Evolutionary conservation across 2,888 invertebrate genomes (phyloP).

Genomic region (Acleris emargana): DNA sequence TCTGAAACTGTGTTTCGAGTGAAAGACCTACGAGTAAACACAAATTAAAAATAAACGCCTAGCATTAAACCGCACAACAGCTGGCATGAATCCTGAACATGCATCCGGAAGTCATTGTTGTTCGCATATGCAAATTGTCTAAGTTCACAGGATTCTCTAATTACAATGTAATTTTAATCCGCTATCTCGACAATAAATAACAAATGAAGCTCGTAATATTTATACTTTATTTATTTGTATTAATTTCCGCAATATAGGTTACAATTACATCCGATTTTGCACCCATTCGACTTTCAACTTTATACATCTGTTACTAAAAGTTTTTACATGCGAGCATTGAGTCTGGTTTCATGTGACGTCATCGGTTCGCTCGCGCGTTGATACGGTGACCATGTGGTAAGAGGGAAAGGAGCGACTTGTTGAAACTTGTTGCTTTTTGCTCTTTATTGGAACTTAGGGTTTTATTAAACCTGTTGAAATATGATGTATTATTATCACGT

Average conservation of each 20-base stretch:
- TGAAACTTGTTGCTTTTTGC: slow-evolving; percentile 21
- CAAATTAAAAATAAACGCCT: no score
- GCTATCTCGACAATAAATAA: no score
- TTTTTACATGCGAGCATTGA: slow-evolving; percentile 41
- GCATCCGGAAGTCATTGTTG: no score
- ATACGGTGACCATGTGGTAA: slow-evolving; percentile 53
- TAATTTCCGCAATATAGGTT: slow-evolving; percentile 24
- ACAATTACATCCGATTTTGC: slow-evolving; percentile 17
- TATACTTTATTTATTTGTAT: slow-evolving; percentile 8
- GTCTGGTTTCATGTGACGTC: slow-evolving; percentile 26
- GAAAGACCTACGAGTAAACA: no score
- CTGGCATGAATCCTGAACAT: no score
- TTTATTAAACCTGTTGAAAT: slow-evolving; percentile 3
- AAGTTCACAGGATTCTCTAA: no score
- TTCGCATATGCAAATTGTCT: no score
- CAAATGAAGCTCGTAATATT: background rate
- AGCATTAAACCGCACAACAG: no score
- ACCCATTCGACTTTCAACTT: background rate
- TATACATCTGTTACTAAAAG: slow-evolving; percentile 18
- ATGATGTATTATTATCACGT: background rate
- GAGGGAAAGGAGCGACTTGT: slow-evolving; percentile 47
- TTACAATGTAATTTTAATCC: no score
- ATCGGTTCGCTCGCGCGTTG: slow-evolving; percentile 41
- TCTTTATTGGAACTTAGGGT: slow-evolving; percentile 15
- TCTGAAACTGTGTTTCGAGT: no score